Evolutionary conservation across 2,888 invertebrate species (phyloP), one percentile per base, ranked within the genome.

Genomic region (Epistrophe grossulariae): DNA sequence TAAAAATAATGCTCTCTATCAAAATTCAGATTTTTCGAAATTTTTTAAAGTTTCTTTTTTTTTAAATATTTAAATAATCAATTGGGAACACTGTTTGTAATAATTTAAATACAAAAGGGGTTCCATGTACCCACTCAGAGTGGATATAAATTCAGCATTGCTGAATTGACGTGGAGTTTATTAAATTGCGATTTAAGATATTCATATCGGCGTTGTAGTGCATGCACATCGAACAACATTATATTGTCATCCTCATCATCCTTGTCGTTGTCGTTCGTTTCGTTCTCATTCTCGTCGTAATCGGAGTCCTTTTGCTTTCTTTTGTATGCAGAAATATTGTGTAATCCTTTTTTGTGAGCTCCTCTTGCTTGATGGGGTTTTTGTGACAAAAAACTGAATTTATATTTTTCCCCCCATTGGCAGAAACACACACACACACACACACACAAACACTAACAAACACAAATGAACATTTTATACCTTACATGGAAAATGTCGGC

Each of bases 161-260:
- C 76, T 35, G 66, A 45, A 76, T 60, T 60, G 76, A 83, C 64
- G 72, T 52, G 5, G 59, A 76, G 83, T 87, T 87, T 87, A 87
- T 87, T 87, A 83, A 87, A 87, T 82, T 82, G 71, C 76, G 60
- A 82, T 87, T 87, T 79, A 79, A 82, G 43, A 87, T 79, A 82
- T 83, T 87, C 87, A 83, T 76, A 83, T 87, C 87, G 83, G 74
- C 82, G 78, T 71, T 85, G 78, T 74, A 71, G 78, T 71, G 82
- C 64, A 79, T 79, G 78, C 78, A 82, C 85, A 82, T 74, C 78
- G 70, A 85, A 79, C 64, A 79, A 78, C 84, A 78, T 85, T 77
- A 62, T 76, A 62, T 76, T 52, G 79, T 62, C 52, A 59, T 64
- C 59, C 15, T 28, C 60, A 19, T 50, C 40, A 62, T 71, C 81